Base-by-base conservation (phyloP, 2,888 invertebrate genomes). In the Drosophila diplacantha region DNA sequence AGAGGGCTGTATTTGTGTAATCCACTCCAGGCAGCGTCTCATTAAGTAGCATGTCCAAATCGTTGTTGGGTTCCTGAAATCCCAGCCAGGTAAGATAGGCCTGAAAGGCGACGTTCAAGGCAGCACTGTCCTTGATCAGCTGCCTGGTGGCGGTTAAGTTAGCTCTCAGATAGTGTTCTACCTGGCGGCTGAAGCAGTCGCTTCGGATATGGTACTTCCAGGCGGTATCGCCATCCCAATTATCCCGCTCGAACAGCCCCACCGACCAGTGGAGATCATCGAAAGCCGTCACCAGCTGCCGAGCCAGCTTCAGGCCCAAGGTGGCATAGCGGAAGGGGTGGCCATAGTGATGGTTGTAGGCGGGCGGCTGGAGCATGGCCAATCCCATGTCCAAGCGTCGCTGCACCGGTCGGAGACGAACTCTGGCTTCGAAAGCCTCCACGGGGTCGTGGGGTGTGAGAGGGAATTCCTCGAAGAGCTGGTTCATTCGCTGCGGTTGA, bases 1-100 rank as follows among this genome's bases (percentile, higher is more conserved):
- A 87, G 2, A 87, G 69, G 26, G 85, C 88, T 2, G 87, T 87
- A 29, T 88, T 87, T 3, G 87, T 81, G 29, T 82, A 83, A 43
- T 87, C 81, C 0, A 88, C 60, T 0, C 76, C 81, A 0, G 86
- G 75, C 5, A 87, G 55, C 0, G 88, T 88, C 56, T 87, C 87
- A 38, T 79, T 82, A 7, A 68, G 49, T 1, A 87, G 70, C 0
- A 68, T 44, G 1, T 58, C 60, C 16, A 76, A 76, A 29, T 88
- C 86, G 16, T 83, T 81, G 39, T 80, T 82, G 3, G 87, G 85
- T 52, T 75, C 80, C 61, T 76, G 72, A 31, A 72, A 80, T 4
- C 71, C 57, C 49, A 87, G 50, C 87, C 87, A 87, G 31, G 63
- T 75, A 1, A 87, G 64, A 22, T 87, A 87, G 3, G 86, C 87